These are phyloP conservation scores for Lucilia cuprina DNA, from an alignment of 1,140 invertebrate species.

Conservation along the genomic window DNA sequence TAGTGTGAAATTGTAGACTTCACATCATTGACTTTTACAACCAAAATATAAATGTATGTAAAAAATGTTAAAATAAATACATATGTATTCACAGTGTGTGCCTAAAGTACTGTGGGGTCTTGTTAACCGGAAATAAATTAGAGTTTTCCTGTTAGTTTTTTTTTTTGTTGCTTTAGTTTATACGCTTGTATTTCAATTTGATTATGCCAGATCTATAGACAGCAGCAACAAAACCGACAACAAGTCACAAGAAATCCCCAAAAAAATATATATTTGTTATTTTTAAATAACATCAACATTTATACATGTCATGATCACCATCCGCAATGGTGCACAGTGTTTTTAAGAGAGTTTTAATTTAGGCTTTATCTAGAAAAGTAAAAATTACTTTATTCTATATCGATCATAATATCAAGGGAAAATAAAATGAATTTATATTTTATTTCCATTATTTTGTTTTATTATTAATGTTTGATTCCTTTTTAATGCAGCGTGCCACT, in stretches of 20 bases:
- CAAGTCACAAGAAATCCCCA: background rate
- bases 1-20: background rate
- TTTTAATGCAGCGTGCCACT: background rate
- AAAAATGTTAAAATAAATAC: too few relatives aligned
- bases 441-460: too few relatives aligned
- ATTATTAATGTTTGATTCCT: too few relatives aligned
- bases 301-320: background rate
- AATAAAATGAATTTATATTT: too few relatives aligned
- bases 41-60: background rate
- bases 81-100: too few relatives aligned
- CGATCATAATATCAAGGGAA: too few relatives aligned
- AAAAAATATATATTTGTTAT: background rate
- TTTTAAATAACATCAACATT: background rate
- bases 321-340: background rate
- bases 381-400: too few relatives aligned
- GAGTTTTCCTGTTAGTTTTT: background rate
- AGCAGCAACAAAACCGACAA: background rate
- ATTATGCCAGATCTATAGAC: background rate
- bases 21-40: background rate
- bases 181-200: background rate
- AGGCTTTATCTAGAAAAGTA: too few relatives aligned
- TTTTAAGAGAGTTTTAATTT: background rate
- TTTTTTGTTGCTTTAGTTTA: background rate
- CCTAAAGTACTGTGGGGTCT: background rate
- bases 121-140: conserved; percentile 3